These are phyloP conservation scores for Takifugu bimaculatus DNA, from an alignment of 2,113 vertebrate species.

Conservation along the genomic window DNA sequence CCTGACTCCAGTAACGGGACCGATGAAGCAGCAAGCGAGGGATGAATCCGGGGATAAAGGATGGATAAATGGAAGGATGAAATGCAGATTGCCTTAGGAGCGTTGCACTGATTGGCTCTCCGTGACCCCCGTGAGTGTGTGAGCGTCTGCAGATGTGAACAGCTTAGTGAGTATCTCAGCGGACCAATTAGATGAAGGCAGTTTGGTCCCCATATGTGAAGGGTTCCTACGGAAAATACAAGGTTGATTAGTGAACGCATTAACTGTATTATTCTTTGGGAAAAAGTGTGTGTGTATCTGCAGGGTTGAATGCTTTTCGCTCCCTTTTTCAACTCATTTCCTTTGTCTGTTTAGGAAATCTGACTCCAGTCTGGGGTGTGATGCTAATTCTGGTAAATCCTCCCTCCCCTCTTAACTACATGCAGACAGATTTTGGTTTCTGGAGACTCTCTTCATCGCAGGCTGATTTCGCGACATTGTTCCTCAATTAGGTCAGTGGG, in stretches of 20 bases:
- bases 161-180: conserved; percentile 68
- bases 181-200: conserved; percentile 71
- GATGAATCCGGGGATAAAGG: conserved; percentile 66
- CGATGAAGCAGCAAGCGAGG: conserved; percentile 69
- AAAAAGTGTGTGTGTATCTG: neutral
- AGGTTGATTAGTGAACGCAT: conserved; percentile 58
- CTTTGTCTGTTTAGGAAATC: conserved; percentile 23
- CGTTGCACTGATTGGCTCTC: conserved; percentile 61
- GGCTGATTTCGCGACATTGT: conserved; percentile 33
- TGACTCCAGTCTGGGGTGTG: conserved; percentile 27
- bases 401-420: conserved; percentile 28
- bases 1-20: conserved; percentile 69
- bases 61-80: conserved; percentile 63
- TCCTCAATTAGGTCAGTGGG: conserved; percentile 40
- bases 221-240: conserved; percentile 60
- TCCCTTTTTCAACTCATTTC: conserved; percentile 9
- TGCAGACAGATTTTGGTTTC: conserved; percentile 33
- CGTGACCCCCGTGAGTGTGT: conserved; percentile 26
- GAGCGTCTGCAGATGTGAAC: conserved; percentile 52
- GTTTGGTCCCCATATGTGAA: conserved; percentile 65
- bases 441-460: conserved; percentile 1
- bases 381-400: conserved; percentile 34
- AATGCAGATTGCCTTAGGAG: conserved; percentile 59
- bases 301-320: conserved; percentile 4
- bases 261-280: conserved; percentile 39